Evolutionary conservation across 1,140 invertebrate species (phyloP).

Genomic region (Nephila pilipes): DNA sequence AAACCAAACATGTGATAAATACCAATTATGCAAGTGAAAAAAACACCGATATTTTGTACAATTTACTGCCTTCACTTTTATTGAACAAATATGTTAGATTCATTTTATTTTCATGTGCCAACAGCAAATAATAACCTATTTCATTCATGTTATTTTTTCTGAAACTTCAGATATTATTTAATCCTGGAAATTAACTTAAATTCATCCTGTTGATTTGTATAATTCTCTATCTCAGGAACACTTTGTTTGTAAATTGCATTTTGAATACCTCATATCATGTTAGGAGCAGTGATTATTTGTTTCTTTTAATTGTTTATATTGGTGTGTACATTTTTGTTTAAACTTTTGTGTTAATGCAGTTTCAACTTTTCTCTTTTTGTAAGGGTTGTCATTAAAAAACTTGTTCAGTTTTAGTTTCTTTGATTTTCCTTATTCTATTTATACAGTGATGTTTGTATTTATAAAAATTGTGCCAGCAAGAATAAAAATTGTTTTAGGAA

Average conservation of each 20-base stretch:
- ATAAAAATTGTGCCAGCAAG: conserved; percentile 55
- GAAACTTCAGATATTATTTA: conserved; percentile 6
- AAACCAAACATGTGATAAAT: conserved; percentile 73
- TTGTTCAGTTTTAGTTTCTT: neutral
- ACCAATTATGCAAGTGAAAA: neutral
- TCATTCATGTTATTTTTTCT: conserved; percentile 5
- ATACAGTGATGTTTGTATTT: conserved; percentile 31
- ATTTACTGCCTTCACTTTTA: conserved; percentile 58
- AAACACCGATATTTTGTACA: conserved; percentile 45
- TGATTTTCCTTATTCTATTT: conserved; percentile 51
- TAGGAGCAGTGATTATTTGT: conserved; percentile 29
- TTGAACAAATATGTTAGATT: conserved; percentile 46
- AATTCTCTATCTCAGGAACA: conserved; percentile 63
- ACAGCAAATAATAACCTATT: neutral
- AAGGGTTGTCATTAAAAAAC: conserved; percentile 32
- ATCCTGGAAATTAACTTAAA: neutral
- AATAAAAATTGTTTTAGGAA: conserved; percentile 67
- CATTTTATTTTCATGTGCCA: conserved; percentile 72
- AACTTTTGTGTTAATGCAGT: conserved; percentile 7
- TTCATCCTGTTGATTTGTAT: conserved; percentile 15
- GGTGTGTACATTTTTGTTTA: conserved; percentile 3
- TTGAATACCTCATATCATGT: conserved; percentile 48
- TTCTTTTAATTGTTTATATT: conserved; percentile 18
- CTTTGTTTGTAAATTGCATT: conserved; percentile 63
- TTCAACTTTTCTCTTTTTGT: conserved; percentile 10